phyloP scores from a whole-genome alignment of 2,888 invertebrate genomes.

The Diarsia dahlii region DNA sequence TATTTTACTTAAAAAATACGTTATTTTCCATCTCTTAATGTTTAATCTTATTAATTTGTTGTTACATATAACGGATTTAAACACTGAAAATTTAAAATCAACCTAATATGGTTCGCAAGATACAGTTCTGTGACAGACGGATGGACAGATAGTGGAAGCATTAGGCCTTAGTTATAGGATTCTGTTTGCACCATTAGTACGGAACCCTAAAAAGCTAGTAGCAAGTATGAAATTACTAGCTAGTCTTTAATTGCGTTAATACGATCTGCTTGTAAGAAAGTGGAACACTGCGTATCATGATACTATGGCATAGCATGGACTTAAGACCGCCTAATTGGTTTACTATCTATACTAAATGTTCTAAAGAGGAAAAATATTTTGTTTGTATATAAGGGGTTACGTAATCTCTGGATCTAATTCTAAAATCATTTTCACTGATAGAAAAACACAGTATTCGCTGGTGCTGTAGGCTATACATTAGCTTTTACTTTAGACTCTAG shows the following conservation, averaged over 20 bases:
- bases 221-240: slow-evolving; percentile 67
- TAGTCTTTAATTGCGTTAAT: slow-evolving; percentile 67
- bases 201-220: background rate
- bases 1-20: background rate
- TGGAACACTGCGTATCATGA: slow-evolving; percentile 27
- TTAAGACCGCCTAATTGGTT: no score
- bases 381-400: no score
- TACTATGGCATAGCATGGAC: background rate
- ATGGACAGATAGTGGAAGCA: background rate
- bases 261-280: slow-evolving; percentile 42
- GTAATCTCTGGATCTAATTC: background rate
- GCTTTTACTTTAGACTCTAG: no score
- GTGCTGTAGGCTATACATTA: no score
- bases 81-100: no score
- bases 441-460: background rate
- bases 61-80: no score
- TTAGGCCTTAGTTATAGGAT: background rate
- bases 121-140: background rate
- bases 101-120: background rate
- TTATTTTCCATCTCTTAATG: background rate
- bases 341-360: no score
- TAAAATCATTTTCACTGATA: background rate
- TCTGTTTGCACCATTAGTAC: background rate
- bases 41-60: no score
- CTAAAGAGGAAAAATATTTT: no score